These are phyloP conservation scores for Hyles lineata DNA, from an alignment of 2,888 invertebrate species.

Conservation along the genomic window DNA sequence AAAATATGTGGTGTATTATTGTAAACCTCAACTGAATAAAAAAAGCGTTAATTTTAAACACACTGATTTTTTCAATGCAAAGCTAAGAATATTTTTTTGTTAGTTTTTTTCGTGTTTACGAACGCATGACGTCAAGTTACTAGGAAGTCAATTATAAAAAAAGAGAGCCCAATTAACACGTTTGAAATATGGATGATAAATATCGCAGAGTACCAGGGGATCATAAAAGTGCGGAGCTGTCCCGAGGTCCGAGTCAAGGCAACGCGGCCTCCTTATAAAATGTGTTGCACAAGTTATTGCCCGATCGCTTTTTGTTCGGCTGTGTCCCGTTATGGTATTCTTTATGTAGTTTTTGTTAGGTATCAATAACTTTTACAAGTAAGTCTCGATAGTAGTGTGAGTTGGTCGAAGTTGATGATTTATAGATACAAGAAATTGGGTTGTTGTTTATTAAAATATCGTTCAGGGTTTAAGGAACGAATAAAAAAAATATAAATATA, in stretches of 20 bases:
- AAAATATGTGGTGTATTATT: too few species aligned
- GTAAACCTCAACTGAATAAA: too few species aligned
- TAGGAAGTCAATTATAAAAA: neutral
- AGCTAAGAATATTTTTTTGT: neutral
- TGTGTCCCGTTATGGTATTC: slow-evolving; percentile 25
- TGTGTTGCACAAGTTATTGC: slow-evolving; percentile 40
- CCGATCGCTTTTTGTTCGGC: slow-evolving; percentile 30
- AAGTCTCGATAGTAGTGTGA: neutral
- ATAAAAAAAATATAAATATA: too few species aligned
- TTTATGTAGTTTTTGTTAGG: neutral
- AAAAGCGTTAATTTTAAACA: too few species aligned
- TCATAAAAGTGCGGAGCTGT: slow-evolving; percentile 29
- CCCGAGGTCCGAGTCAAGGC: slow-evolving; percentile 60
- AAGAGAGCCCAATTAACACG: neutral
- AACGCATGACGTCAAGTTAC: neutral
- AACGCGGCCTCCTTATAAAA: slow-evolving; percentile 47
- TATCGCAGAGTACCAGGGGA: slow-evolving; percentile 30
- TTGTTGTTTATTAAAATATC: neutral
- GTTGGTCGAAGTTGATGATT: neutral
- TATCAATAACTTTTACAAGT: neutral
- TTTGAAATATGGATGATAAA: slow-evolving; percentile 16
- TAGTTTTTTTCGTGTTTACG: neutral
- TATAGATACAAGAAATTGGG: neutral
- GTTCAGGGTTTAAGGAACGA: too few species aligned
- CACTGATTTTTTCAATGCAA: too few species aligned